phyloP scores from a whole-genome alignment of 64 coral and sea anemone genomes.

The Pachyseris speciosa region DNA sequence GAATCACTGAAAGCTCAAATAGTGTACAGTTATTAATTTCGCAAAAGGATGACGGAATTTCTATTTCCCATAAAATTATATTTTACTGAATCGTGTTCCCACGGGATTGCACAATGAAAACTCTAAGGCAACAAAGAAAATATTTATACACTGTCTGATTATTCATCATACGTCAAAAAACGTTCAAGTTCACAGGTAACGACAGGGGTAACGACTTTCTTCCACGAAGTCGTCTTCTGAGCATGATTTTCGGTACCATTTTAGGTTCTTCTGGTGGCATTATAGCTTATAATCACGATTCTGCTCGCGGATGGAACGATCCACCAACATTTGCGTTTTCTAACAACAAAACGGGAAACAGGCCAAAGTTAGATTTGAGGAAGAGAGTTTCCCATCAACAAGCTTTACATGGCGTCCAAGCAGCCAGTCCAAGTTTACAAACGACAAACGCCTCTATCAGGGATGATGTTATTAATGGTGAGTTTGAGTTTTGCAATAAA shows the following conservation, averaged over 20 bases:
- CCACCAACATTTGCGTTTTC: constrained; percentile 96
- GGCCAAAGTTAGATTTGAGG: constrained; percentile 94
- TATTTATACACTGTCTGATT: too few species aligned
- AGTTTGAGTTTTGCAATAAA: neutral
- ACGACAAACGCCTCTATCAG: neutral
- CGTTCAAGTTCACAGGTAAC: too few species aligned
- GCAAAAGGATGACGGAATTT: neutral
- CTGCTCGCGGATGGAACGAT: constrained; percentile 96
- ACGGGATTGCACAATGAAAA: neutral
- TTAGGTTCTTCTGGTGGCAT: constrained; percentile 73
- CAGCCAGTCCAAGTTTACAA: constrained; percentile 4
- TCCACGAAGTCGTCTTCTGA: neutral
- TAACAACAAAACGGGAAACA: constrained; percentile 65
- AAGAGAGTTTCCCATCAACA: constrained; percentile 98
- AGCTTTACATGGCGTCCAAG: constrained; percentile 80
- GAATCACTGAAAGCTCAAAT: neutral
- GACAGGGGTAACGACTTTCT: too few species aligned
- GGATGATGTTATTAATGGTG: constrained; percentile 21
- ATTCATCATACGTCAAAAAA: too few species aligned
- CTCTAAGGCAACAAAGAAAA: constrained; percentile 41
- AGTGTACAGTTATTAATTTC: neutral
- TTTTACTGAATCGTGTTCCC: neutral
- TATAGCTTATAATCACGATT: constrained; percentile 98
- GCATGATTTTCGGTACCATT: neutral
- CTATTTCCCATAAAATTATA: neutral